Evolutionary conservation across 2,797 vertebrate species (phyloP), one percentile per base, ranked within the genome.

Genomic region (Microcaecilia unicolor): DNA sequence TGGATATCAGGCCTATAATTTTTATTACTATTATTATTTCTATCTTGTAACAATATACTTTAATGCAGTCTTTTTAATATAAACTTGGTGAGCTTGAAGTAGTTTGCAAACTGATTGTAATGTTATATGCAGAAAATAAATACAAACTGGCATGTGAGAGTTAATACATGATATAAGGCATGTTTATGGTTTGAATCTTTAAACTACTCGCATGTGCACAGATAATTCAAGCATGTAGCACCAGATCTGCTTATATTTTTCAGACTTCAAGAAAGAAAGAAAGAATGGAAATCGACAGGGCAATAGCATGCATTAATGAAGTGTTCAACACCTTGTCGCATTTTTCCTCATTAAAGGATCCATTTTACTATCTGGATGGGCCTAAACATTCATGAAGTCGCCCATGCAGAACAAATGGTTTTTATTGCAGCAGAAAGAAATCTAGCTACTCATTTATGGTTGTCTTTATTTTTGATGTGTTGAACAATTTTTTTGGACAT

Each of bases 381-480:
- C 61, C 48, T 55, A 51, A 50, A 49, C 64, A 64, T 39, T 61
- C 52, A 52, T 54, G 47, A 53, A 56, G 38, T 61, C 53, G 43
- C 21, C 56, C 61, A 57, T 51, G 56, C 44, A 43, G 34, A 65
- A 55, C 62, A 70, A 61, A 70, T 67, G 53, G 58, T 51, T 63
- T 58, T 35, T 37, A 48, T 15, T 47, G 55, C 44, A 51, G 55
- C 48, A 39, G 28, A 45, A 18, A 32, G 44, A 43, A 36, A 6
- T 34, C 19, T 29, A 65, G 51, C 61, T 54, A 38, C 29, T 69
- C 25, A 20, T n/a, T 42, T 37, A 1, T 16, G 28, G 28, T 36
- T 12, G 30, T 41, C 15, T 17, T 6, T 51, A 0, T 47, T 50
- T 44, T 50, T 42, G 40, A 32, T 43, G 31, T 15, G 17, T 39